Evolutionary conservation across 2,113 vertebrate genomes (phyloP).

Genomic region (Sphyrna mokarran): DNA sequence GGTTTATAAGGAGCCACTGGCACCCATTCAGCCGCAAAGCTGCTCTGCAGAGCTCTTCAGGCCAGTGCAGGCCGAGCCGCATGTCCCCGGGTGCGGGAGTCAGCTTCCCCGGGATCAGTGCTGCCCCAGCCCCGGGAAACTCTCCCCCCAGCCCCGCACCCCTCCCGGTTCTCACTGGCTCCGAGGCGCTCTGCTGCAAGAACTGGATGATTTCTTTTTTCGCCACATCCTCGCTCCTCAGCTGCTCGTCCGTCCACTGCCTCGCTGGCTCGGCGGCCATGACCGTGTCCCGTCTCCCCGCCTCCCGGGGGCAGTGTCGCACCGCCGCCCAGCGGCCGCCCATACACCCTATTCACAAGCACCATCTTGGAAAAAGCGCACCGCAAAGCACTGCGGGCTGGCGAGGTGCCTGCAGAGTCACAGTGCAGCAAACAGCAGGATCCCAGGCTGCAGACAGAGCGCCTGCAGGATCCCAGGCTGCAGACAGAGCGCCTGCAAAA

Average conservation of each 20-base stretch:
- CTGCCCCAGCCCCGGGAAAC: neutral
- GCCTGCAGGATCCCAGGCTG: neutral
- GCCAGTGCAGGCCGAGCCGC: neutral
- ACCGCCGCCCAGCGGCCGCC: conserved; percentile 6
- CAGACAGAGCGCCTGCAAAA: neutral
- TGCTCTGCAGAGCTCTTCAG: neutral
- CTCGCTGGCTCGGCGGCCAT: conserved; percentile 65
- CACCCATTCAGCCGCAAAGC: neutral
- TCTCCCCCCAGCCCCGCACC: neutral
- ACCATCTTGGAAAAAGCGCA: neutral
- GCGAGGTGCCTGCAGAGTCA: neutral
- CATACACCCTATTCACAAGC: neutral
- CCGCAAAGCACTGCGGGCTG: neutral
- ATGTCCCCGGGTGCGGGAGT: neutral
- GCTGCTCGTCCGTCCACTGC: conserved; percentile 80
- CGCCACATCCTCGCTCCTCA: conserved; percentile 78
- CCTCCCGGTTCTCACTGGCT: conserved; percentile 63
- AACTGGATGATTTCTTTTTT: conserved; percentile 91
- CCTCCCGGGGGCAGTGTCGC: neutral
- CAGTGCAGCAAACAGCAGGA: neutral
- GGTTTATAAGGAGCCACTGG: neutral
- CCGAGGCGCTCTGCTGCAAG: conserved; percentile 80
- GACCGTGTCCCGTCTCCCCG: conserved; percentile 43
- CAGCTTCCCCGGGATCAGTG: neutral
- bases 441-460: neutral